Evolutionary conservation across 1,140 invertebrate genomes (phyloP).

Genomic region (Euborellia annulipes): DNA sequence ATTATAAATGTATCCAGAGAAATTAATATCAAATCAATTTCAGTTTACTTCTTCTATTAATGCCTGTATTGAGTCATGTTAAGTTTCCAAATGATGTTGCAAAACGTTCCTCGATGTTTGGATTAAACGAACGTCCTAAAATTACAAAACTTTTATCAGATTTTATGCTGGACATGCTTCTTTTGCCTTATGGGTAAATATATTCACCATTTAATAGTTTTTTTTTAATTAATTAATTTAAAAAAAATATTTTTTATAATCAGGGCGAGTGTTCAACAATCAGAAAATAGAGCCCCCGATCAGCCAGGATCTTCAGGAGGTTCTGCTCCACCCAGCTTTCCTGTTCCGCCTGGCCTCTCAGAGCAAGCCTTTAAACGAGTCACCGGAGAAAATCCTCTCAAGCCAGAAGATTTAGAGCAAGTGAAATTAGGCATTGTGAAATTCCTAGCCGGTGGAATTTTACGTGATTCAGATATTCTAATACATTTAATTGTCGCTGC

Average conservation of each 20-base stretch:
- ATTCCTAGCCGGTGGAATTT: conserved; percentile 60
- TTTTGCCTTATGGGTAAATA: conserved; percentile 69
- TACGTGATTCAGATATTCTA: conserved; percentile 56
- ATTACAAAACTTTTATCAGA: conserved; percentile 51
- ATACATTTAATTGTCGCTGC: conserved; percentile 67
- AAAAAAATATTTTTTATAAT: neutral
- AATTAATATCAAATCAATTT: conserved; percentile 17
- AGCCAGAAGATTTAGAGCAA: conserved; percentile 70
- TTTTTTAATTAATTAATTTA: conserved; percentile 2
- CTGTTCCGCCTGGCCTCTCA: conserved; percentile 64
- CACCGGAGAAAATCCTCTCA: conserved; percentile 52
- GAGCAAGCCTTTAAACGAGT: conserved; percentile 63
- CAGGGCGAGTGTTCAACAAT: conserved; percentile 4
- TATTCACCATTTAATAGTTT: no score
- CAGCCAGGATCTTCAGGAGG: conserved; percentile 7
- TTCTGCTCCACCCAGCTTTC: conserved; percentile 24
- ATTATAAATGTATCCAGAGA: neutral
- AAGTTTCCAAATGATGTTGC: conserved; percentile 46
- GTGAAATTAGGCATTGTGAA: conserved; percentile 67
- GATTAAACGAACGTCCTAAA: conserved; percentile 44
- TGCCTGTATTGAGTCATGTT: conserved; percentile 60
- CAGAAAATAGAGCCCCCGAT: conserved; percentile 3
- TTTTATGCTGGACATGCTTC: conserved; percentile 64
- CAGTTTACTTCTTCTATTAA: conserved; percentile 61
- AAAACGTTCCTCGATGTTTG: conserved; percentile 41